Base-by-base conservation (phyloP, 2,888 invertebrate species). In the Amblyjoppa proteus region DNA sequence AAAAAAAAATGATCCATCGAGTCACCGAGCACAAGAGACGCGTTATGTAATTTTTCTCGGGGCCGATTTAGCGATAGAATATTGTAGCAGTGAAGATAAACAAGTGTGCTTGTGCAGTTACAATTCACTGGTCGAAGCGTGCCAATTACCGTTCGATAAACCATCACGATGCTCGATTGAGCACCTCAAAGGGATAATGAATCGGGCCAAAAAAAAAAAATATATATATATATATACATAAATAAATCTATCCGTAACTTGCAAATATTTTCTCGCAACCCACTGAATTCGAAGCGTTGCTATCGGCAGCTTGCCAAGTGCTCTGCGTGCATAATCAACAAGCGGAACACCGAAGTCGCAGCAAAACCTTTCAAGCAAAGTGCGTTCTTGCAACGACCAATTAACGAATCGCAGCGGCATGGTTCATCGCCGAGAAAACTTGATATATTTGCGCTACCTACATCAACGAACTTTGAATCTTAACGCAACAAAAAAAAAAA, bases 311-410 rank as follows among this genome's bases (percentile, higher is more conserved):
- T 34, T 16, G 61, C 13, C 61, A 6, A 61, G 61, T 34, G 61
- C 6, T 34, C 16, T 34, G 31, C 34, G 61, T 34, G 28, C 31
- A 61, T 34, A 61, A 34, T 31, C 61, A 28, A 61, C 31, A 61
- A 58, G 3, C 58, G 28, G 58, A 58, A 58, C 58, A 58, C 28
- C 58, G 25, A 28, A 20, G 25, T 58, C 28, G 58, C 25, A 58
- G 58, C 58, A 58, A 58, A 58, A 13, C 25, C 58, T 58, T 25
- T 56, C 61, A 61, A 28, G 61, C 61, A 61, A 61, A 61, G 61
- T 61, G 16, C 61, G 34, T 61, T 61, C 34, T 61, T 7, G 61
- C 34, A 34, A n/a, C 61, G 34, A 31, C 31, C 61, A 34, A 34
- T 61, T 61, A 61, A 61, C 61, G 31, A 61, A 31, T 61, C 13